Evolutionary conservation across 2,113 vertebrate species (phyloP).

Genomic region (Pristiophorus japonicus): DNA sequence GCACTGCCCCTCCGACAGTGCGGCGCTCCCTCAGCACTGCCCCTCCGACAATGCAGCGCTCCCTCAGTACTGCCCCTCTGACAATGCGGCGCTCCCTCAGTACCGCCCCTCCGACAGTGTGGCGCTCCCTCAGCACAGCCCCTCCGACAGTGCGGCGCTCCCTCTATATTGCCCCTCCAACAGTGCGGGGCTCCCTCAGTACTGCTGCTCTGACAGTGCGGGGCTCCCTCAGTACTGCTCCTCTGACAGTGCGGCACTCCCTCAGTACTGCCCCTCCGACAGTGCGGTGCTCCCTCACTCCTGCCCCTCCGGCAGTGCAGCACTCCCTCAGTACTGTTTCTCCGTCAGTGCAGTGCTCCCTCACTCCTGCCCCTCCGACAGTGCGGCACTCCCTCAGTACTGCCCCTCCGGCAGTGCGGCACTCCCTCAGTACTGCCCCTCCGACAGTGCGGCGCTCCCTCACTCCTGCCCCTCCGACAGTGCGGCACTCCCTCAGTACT

Average conservation of each 20-base stretch:
- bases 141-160: not conserved
- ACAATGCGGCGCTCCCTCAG: not conserved
- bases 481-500: not conserved
- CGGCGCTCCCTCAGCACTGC: not conserved
- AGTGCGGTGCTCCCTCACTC: not conserved
- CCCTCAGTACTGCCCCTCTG: not conserved
- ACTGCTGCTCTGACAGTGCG: not conserved
- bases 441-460: not conserved
- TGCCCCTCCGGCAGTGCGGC: not conserved
- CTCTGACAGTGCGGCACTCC: not conserved
- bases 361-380: not conserved
- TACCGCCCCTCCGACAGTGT: not conserved
- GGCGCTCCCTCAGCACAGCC: not conserved
- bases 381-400: not conserved
- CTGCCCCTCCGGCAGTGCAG: not conserved
- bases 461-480: not conserved
- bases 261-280: not conserved
- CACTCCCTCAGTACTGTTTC: not conserved
- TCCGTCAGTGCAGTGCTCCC: not conserved
- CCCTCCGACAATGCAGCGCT: not conserved
- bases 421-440: not conserved
- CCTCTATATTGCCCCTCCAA: not conserved
- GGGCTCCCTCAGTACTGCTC: not conserved
- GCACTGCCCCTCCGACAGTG: not conserved
- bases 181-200: not conserved